phyloP scores from a whole-genome alignment of 1,140 invertebrate species.

The Melipona quadrifasciata region DNA sequence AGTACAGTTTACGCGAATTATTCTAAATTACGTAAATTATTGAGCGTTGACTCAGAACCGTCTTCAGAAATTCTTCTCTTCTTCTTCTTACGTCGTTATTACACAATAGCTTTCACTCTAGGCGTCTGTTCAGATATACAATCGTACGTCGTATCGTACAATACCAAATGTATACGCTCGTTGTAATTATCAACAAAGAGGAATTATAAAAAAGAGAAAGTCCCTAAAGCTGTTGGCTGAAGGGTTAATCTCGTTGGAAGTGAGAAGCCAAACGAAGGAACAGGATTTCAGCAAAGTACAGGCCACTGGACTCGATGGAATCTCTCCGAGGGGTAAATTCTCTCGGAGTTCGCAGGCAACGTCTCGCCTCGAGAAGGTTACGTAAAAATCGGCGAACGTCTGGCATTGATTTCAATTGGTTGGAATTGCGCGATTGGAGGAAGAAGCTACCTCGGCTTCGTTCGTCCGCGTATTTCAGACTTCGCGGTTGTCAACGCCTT shows the following conservation, averaged over 20 bases:
- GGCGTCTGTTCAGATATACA: too few species aligned
- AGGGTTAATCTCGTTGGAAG: not conserved
- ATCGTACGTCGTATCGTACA: too few species aligned
- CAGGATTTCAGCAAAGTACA: not conserved
- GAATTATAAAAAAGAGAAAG: too few species aligned
- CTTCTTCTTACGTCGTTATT: too few species aligned
- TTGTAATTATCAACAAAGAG: too few species aligned
- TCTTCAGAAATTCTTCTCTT: too few species aligned
- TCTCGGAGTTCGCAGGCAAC: not conserved
- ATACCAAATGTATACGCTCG: too few species aligned
- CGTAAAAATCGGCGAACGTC: slow-evolving; percentile 29
- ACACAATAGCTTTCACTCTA: too few species aligned
- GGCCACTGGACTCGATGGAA: not conserved
- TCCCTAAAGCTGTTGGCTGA: too few species aligned
- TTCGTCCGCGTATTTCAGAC: not conserved
- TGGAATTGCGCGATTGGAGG: slow-evolving; percentile 5
- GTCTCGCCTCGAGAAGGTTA: not conserved
- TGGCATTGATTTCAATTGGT: slow-evolving; percentile 23
- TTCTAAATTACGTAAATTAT: too few species aligned
- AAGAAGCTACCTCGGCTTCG: not conserved
- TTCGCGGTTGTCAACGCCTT: not conserved
- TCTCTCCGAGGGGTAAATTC: not conserved
- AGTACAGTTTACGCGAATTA: too few species aligned
- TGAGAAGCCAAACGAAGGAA: not conserved
- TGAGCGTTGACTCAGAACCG: too few species aligned